Base-by-base conservation (phyloP, 2,888 invertebrate genomes). In the Gisinianus flammeolus region DNA sequence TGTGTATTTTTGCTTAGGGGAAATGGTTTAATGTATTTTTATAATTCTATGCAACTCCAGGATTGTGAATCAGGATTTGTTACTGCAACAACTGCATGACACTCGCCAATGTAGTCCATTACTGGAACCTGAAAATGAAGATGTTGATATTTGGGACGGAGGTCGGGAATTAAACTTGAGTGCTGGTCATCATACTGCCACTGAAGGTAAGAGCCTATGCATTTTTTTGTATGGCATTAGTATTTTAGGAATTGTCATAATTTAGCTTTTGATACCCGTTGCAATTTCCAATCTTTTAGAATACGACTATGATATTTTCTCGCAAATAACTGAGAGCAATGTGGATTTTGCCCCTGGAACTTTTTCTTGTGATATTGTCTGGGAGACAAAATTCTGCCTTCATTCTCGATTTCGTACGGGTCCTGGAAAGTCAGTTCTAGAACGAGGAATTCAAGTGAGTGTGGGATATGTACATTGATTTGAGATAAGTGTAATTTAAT, bases 301-400 rank as follows among this genome's bases (percentile, higher is more conserved):
- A 26, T 58, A 26, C 44, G 73, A 74, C 3, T 35, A 2, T 8
- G 71, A 77, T n/a, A 28, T 35, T 24, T 30, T 44, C 19, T 64
- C 52, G 26, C 77, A 62, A 66, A 26, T 35, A 10, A 26, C 64
- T n/a, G 77, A 77, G 24, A 77, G 71, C 22, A 54, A 19, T 4
- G 44, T 35, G n/a, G 77, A 78, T 33, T 79, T 79, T 58, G 66
- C 64, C 54, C 74, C 92, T 0, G 94, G 93, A 2, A 90, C 90
- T 86, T 94, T 94, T 86, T 90, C 91, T 62, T 94, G 94, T 86
- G 90, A 90, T 4, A 89, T 91, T n/a, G 91, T 93, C 1, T 93
- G 92, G 92, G 90, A 91, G 85, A 90, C 90, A 8, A 89, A 90
- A 70, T 93, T 93, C 85, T 87, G 88, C 73, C 87, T 93, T 6